These are phyloP conservation scores for Pelvicachromis taeniatus DNA, from an alignment of 2,113 vertebrate species.

Conservation along the genomic window DNA sequence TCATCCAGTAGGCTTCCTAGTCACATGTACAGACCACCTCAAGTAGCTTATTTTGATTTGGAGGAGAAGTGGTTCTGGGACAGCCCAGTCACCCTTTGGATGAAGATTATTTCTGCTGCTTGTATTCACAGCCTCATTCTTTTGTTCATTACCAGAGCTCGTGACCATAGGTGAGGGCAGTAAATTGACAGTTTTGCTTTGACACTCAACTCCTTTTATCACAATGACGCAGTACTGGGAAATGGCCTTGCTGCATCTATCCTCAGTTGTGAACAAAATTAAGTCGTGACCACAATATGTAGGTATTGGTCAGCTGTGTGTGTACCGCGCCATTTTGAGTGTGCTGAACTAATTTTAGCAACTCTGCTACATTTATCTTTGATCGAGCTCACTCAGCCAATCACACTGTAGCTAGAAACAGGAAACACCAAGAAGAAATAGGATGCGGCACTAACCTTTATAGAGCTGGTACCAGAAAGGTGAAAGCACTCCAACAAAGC, in stretches of 20 bases:
- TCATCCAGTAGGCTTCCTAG: neutral
- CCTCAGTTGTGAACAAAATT: neutral
- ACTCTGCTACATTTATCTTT: neutral
- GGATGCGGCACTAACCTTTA: neutral
- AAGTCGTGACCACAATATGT: neutral
- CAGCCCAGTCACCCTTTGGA: neutral
- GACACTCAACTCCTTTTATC: neutral
- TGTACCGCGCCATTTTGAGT: fast-evolving
- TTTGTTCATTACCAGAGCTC: neutral
- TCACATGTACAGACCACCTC: fast-evolving
- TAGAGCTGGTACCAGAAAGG: neutral
- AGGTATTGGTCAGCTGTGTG: neutral
- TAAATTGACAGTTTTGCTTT: neutral
- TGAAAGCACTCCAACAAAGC: neutral
- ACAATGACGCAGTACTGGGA: neutral
- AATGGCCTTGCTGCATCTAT: neutral
- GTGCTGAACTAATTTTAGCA: neutral
- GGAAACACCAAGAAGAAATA: neutral
- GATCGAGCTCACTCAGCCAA: neutral
- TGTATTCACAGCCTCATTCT: neutral
- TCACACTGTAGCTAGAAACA: neutral
- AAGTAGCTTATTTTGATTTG: no score
- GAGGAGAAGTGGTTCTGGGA: neutral
- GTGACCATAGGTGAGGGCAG: neutral
- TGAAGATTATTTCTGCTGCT: neutral